Evolutionary conservation across 2,888 invertebrate species (phyloP).

Genomic region (Peribatodes rhomboidaria): DNA sequence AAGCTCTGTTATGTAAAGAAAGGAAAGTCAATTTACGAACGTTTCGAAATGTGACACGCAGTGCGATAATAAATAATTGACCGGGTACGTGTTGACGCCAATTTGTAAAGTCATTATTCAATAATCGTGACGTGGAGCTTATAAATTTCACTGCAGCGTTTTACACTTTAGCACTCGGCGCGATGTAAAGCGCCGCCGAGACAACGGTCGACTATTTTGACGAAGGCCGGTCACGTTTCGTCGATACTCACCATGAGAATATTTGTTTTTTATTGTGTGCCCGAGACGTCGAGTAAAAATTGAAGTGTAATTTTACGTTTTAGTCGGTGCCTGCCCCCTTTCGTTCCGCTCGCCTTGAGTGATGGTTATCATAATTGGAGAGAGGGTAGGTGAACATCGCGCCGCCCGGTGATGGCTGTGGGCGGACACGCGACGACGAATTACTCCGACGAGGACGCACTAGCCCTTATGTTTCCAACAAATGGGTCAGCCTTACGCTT

Average conservation of each 20-base stretch:
- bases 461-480: conserved; percentile 43
- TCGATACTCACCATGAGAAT: conserved; percentile 86
- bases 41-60: conserved; percentile 54
- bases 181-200: conserved; percentile 81
- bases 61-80: conserved; percentile 57
- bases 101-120: conserved; percentile 82
- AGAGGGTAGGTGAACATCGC: conserved; percentile 80
- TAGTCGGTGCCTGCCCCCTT: conserved; percentile 85
- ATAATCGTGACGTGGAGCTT: conserved; percentile 82
- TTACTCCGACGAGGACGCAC: conserved; percentile 53
- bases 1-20: conserved; percentile 42
- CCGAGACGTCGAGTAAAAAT: conserved; percentile 83
- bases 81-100: conserved; percentile 69
- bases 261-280: conserved; percentile 86
- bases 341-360: conserved; percentile 86
- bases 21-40: conserved; percentile 47
- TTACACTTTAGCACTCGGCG: conserved; percentile 85
- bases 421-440: conserved; percentile 74
- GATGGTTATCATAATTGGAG: conserved; percentile 86
- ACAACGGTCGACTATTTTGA: conserved; percentile 85
- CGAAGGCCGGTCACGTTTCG: conserved; percentile 86
- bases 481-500: not conserved
- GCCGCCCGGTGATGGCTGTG: conserved; percentile 72
- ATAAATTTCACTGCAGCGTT: conserved; percentile 83
- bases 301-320: conserved; percentile 86